Base-by-base conservation (phyloP, 2,113 vertebrate genomes). In the Caranx ignobilis region DNA sequence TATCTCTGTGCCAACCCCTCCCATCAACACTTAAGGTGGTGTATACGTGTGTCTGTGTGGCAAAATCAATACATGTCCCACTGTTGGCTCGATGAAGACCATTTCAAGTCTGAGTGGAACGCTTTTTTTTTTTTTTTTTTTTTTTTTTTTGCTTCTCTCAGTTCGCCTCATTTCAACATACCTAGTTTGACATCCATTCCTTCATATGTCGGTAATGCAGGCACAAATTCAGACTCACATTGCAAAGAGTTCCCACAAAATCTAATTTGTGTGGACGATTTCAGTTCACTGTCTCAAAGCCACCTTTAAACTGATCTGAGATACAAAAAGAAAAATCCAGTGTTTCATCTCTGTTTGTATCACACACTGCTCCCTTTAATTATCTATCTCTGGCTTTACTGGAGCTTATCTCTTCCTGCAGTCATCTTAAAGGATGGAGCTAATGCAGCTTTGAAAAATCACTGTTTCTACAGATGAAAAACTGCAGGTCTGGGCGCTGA, bases 31-130 rank as follows among this genome's bases (percentile, higher is more conserved):
- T 57, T 50, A 62, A 35, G 41, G 31, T 32, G 0, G 68, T 18
- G 56, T 7, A 0, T 21, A 1, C 52, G 50, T 65, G 59, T 71
- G 61, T 73, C 12, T 79, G 57, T 71, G 65, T 79, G 83, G 83
- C 56, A 62, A 43, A 54, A 75, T 87, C 69, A 65, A 80, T 87
- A 63, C 45, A 0, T 54, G 8, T 50, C 60, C 63, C 57, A 37
- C 61, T 77, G 83, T 50, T 55, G 63, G 48, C 62, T 67, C 31
- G 2, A 32, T 18, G 52, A 55, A 39, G 81, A 79, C 9, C 75
- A 68, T 71, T 66, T 67, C 21, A 61, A 77, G 56, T 60, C 11
- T 83, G 64, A 45, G 59, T 11, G 32, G 47, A 69, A 57, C 21
- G 57, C 64, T 13, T 62, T 21, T 6, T 37, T 7, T 7, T 41